These are phyloP conservation scores for Luscinia megarhynchos DNA, from an alignment of 2,797 vertebrate genomes.

Conservation along the genomic window DNA sequence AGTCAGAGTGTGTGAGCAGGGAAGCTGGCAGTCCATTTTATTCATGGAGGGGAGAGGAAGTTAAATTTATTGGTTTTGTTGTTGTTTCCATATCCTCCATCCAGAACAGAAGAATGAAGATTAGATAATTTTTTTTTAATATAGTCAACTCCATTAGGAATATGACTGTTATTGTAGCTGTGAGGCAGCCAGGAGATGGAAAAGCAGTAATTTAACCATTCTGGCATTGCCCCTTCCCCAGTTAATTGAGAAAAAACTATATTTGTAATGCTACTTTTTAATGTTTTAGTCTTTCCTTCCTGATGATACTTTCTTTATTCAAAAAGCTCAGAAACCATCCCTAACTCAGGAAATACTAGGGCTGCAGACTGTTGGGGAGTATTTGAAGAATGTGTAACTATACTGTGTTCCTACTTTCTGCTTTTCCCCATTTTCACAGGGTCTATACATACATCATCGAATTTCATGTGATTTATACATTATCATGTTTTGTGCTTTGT, in stretches of 20 bases:
- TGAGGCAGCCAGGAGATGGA: constrained; percentile 8
- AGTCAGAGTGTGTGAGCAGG: constrained; percentile 2
- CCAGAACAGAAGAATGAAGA: constrained; percentile 42
- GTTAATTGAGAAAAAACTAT: background rate
- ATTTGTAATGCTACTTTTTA: background rate
- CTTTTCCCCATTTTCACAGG: background rate
- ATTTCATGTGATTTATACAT: background rate
- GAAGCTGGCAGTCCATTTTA: constrained; percentile 11
- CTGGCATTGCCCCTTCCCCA: background rate
- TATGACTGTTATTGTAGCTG: background rate
- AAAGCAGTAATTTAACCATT: constrained; percentile 16
- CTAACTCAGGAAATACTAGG: background rate
- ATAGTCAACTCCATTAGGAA: constrained; percentile 21
- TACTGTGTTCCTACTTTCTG: background rate
- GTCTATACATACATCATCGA: background rate
- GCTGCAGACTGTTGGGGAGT: background rate
- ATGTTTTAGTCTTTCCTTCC: background rate
- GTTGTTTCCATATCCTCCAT: background rate
- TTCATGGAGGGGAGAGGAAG: constrained; percentile 9
- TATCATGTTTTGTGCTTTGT: background rate
- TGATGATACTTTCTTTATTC: background rate
- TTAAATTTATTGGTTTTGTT: constrained; percentile 63
- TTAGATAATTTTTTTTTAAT: constrained; percentile 16
- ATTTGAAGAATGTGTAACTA: background rate
- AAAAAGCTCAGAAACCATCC: background rate